Evolutionary conservation across 2,113 vertebrate genomes (phyloP), one percentile per base, ranked within the genome.

Genomic region (Recurvirostra avosetta): DNA sequence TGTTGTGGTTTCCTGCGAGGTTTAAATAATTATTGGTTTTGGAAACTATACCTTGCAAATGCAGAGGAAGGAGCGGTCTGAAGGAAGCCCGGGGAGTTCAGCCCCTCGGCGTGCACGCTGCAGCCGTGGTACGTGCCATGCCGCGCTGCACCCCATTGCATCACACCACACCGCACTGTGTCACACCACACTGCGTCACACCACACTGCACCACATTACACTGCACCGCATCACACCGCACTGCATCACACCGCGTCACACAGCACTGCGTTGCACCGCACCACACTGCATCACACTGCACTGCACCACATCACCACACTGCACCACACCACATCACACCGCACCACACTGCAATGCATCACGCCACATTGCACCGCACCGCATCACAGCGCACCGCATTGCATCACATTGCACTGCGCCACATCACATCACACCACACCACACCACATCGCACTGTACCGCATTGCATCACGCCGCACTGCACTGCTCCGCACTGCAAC

Each of bases 201-300:
- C 38, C 38, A 38, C 38, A 38, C 38, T 38, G 38, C 38, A 38
- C 38, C 38, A 38, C 38, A 38, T 38, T 38, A 38, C 38, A 38
- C 38, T 38, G 38, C 38, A 38, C 38, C 38, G 38, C 38, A 38
- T 38, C 38, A 38, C 38, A 38, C 38, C 38, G 38, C 38, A 38
- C 38, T 38, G 38, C 38, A 38, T 38, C 38, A 38, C 38, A 38
- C 38, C 38, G 38, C 38, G 38, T 38, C 38, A 38, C 38, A 38
- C 38, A 38, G 38, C 38, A 38, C 38, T 9, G 38, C 38, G 38
- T 38, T 38, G 38, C 36, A 11, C 20, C 1, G 19, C 47, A 11
- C 17, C 5, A 2, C 49, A 43, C 23, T 3, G 2, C 58, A 10
- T 8, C 3, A 4, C n/a, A 18, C 36, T 6, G 3, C 30, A 6